These are phyloP conservation scores for Leucophenga varia DNA, from an alignment of 1,140 invertebrate genomes.

Conservation along the genomic window DNA sequence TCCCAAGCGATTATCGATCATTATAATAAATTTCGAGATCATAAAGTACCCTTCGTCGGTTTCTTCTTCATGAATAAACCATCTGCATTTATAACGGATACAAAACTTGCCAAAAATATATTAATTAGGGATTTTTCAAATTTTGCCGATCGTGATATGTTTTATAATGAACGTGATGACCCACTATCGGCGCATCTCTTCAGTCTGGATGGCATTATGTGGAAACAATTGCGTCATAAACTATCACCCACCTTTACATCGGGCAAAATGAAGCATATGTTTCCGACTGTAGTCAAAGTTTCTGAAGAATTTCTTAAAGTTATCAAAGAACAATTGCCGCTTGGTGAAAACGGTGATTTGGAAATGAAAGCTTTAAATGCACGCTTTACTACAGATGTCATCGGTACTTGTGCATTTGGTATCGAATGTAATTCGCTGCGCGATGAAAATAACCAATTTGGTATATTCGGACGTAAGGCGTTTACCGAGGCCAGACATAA, in stretches of 20 bases:
- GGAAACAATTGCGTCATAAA: slow-evolving; percentile 61
- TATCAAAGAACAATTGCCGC: no score
- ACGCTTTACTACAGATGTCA: slow-evolving; percentile 29
- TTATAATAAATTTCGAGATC: slow-evolving; percentile 27
- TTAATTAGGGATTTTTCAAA: slow-evolving; percentile 60
- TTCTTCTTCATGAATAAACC: not conserved
- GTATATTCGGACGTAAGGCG: slow-evolving; percentile 24
- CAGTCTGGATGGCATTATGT: slow-evolving; percentile 57
- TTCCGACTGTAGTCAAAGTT: slow-evolving; percentile 22
- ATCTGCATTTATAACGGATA: slow-evolving; percentile 31
- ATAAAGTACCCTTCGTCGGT: not conserved
- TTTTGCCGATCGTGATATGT: slow-evolving; percentile 57
- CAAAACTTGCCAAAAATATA: slow-evolving; percentile 58
- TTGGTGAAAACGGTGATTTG: slow-evolving; percentile 1
- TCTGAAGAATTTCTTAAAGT: not conserved
- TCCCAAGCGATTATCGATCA: slow-evolving; percentile 8
- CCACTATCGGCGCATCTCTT: slow-evolving; percentile 57
- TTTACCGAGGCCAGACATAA: slow-evolving; percentile 6
- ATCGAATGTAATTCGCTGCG: slow-evolving; percentile 56
- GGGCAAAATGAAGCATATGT: slow-evolving; percentile 60
- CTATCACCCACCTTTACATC: slow-evolving; percentile 64
- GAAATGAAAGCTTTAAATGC: slow-evolving; percentile 15
- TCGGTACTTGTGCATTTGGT: slow-evolving; percentile 57
- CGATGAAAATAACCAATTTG: slow-evolving; percentile 54
- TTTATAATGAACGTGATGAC: slow-evolving; percentile 55